Evolutionary conservation across 2,888 invertebrate species (phyloP).

Genomic region (Petrolisthes manimaculis): DNA sequence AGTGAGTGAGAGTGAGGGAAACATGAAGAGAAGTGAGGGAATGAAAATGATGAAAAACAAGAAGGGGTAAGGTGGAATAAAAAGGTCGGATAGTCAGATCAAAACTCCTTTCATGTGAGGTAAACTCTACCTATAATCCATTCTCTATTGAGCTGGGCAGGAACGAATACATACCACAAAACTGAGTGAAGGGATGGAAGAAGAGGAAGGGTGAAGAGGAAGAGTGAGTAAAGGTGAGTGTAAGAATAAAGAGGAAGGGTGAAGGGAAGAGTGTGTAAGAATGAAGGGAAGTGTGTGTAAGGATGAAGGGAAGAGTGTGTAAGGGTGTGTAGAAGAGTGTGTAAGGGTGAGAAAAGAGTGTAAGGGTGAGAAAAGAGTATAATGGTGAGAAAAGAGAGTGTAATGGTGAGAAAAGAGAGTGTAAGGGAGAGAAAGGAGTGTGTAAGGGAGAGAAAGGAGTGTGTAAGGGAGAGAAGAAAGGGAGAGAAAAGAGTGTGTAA

Average conservation of each 20-base stretch:
- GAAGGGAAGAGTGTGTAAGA: neutral
- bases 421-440: neutral
- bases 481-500: neutral
- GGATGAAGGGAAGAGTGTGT: neutral
- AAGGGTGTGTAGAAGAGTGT: neutral
- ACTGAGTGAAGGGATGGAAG: neutral
- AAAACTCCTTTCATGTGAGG: neutral
- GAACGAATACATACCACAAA: no score
- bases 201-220: conserved; percentile 10
- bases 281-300: neutral
- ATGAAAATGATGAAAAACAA: neutral
- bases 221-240: conserved; percentile 22
- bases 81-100: neutral
- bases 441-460: conserved; percentile 10
- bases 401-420: neutral
- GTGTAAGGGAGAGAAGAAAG: no score
- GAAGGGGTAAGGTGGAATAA: neutral
- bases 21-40: neutral
- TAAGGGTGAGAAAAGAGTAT: neutral
- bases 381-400: conserved; percentile 23
- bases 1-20: neutral
- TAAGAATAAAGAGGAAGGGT: conserved; percentile 19
- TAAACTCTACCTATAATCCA: no score
- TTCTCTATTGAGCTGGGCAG: no score
- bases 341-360: neutral